Percentiles rank a stretch among this genome's conserved stretches.
phyloP scores from a whole-genome alignment of 2,113 vertebrate genomes.

The Motacilla alba region DNA sequence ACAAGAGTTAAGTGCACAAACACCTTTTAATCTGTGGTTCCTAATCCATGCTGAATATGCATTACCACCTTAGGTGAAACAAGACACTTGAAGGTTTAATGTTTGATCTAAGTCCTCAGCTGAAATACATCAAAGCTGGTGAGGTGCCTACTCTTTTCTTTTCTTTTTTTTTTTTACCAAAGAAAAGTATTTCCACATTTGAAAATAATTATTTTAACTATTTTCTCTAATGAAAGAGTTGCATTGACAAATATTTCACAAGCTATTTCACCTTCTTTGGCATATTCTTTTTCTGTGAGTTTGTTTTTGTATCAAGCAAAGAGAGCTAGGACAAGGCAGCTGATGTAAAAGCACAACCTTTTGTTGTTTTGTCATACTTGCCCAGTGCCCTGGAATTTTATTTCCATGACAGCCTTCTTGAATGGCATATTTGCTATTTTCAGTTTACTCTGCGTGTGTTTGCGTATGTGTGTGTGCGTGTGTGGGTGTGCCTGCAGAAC shows the following conservation, averaged over 20 bases:
- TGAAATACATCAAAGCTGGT: neutral
- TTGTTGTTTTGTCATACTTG: neutral
- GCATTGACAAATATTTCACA: neutral
- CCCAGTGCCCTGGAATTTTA: constrained; percentile 1
- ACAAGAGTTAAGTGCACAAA: neutral
- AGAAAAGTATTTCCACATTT: neutral
- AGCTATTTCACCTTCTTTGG: neutral
- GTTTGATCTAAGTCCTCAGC: neutral
- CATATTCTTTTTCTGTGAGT: neutral
- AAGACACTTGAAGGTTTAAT: neutral
- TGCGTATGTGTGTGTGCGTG: neutral
- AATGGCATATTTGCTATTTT: constrained; percentile 17
- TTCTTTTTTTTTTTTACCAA: neutral
- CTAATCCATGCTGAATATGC: neutral
- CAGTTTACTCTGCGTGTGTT: neutral
- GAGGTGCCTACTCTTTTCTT: neutral
- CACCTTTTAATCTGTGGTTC: neutral
- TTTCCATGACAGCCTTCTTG: constrained; percentile 59
- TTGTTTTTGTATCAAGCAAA: neutral
- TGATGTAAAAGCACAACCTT: neutral
- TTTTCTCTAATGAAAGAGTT: neutral
- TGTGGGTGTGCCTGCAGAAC: neutral
- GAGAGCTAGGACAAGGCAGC: neutral
- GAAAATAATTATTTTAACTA: neutral
- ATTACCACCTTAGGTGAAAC: neutral